A percentile compares a stretch with the other conserved stretches of the same genome.
Conservation (phyloP, 1,140 invertebrate genomes). For the Maniola jurtina region DNA sequence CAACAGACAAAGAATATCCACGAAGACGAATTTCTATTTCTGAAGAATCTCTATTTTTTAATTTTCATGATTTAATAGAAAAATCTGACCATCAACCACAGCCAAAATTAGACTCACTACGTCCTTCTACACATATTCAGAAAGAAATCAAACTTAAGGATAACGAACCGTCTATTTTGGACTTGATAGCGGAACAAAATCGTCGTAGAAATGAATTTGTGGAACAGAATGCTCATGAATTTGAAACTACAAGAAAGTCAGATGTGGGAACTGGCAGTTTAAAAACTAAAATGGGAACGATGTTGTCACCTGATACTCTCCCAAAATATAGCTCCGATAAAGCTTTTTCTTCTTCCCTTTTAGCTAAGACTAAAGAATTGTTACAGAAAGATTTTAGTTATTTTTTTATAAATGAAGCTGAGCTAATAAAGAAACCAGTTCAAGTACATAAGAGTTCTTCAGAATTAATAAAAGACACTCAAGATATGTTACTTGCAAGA, state of each 20-base stretch:
- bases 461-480: constrained; percentile 51
- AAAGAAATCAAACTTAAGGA: neutral
- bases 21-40: neutral
- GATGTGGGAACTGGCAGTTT: neutral
- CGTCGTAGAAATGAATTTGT: neutral
- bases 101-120: neutral
- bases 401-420: constrained; percentile 41
- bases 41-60: neutral
- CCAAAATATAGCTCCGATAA: neutral
- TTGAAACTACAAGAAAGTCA: neutral
- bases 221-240: neutral
- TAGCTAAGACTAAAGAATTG: neutral
- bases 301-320: neutral
- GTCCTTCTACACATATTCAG: neutral
- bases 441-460: constrained; percentile 40
- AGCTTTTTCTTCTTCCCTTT: neutral
- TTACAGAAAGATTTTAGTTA: constrained; percentile 39
- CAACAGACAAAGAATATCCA: neutral
- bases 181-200: neutral
- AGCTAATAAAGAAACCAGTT: constrained; percentile 23
- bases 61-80: neutral
- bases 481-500: constrained; percentile 39
- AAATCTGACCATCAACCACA: neutral
- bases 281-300: neutral
- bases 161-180: neutral